Evolutionary conservation across 2,797 vertebrate species (phyloP).

Genomic region (Protosalanx chinensis): DNA sequence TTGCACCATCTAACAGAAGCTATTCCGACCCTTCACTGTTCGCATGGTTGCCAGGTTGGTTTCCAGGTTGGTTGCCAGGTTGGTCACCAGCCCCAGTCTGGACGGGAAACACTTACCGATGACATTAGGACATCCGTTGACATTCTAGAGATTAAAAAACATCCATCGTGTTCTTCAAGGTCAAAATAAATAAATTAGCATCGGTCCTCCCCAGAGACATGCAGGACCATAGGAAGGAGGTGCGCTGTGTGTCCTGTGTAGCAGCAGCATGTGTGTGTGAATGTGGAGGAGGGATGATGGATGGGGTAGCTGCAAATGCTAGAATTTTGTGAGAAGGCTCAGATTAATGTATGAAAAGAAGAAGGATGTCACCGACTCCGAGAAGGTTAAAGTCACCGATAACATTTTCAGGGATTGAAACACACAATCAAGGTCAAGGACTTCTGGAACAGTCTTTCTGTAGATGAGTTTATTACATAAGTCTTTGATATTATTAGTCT

Average conservation of each 20-base stretch:
- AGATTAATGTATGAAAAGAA: slow-evolving; percentile 5
- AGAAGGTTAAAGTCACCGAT: neutral
- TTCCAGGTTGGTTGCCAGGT: neutral
- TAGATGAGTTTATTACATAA: neutral
- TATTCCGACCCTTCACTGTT: neutral
- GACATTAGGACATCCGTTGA: neutral
- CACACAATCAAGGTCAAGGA: too few species aligned
- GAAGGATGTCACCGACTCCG: neutral
- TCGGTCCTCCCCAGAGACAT: neutral
- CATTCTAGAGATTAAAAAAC: neutral
- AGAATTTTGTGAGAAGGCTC: neutral
- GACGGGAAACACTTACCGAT: too few species aligned
- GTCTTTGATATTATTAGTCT: neutral
- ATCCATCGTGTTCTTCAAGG: neutral
- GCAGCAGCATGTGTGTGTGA: too few species aligned
- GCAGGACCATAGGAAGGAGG: neutral
- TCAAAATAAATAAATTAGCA: neutral
- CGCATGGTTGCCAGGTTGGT: neutral
- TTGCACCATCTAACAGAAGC: neutral
- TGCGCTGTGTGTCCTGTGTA: neutral
- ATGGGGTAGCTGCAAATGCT: neutral
- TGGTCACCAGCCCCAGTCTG: neutral
- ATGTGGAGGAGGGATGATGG: neutral
- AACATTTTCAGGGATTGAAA: neutral
- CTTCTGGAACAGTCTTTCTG: neutral